Base-by-base conservation (phyloP, 2,888 invertebrate genomes). In the Cantharis rufa region DNA sequence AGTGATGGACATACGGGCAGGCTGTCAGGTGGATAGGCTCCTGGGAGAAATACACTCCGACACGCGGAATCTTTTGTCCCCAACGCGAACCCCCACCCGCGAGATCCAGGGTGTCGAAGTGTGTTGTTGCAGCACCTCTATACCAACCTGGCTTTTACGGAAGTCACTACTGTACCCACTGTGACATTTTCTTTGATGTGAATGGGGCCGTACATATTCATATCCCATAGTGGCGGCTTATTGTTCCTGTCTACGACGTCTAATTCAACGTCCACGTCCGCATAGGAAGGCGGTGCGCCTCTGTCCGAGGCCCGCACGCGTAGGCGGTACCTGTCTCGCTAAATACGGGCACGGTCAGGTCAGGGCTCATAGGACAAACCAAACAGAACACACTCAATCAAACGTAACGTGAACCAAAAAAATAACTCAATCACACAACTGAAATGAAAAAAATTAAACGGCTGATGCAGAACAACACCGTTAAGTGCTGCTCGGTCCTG, bases 111-210 rank as follows among this genome's bases (percentile, higher is more conserved):
- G 88, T 89, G 89, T 89, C 89, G 89, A 83, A 88, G 88, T 89
- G 48, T 48, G 88, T 89, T 80, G 80, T 78, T 76, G 78, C 76
- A 70, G 74, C 79, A 72, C 82, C 82, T 80, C 86, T 89, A 94
- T 95, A 95, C 95, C 94, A 95, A 95, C 97, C 97, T 96, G 93
- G 97, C 97, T 94, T 97, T 97, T 91, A 97, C 95, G 92, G 96
- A 95, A 92, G 96, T 96, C 93, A 97, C 96, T 94, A 96, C 95
- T 91, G 96, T 96, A 94, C 97, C 97, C 93, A 97, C 96, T 94
- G 96, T 96, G 93, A 97, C 96, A 95, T 97, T 97, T 95, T 98
- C 97, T 93, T 94, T 95, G 93, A 97, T 96, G 94, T 95, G 95
- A 92, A 96, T 96, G 92, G 97, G 97, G 92, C 97, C 96, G 93